Evolutionary conservation across 2,888 invertebrate species (phyloP), one percentile per base, ranked within the genome.

Genomic region (Cephus pulcher): DNA sequence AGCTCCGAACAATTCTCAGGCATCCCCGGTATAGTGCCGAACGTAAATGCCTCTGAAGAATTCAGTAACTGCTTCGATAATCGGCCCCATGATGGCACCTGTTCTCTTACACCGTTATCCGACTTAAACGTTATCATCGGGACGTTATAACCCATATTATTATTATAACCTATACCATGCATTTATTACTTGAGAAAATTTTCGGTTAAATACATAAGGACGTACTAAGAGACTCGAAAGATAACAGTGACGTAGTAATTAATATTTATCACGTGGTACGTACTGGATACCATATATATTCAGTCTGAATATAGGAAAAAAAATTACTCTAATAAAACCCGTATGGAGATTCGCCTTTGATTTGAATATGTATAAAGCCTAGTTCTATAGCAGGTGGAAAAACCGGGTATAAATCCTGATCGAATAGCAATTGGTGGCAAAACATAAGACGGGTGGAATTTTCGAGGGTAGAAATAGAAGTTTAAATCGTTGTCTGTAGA

Each of bases 21-120:
- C 75, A 78, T 76, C 75, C 75, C 75, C 73, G 34, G 37, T 71
- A 34, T 74, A 78, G 78, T 74, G 77, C 77, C 76, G n/a, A 82
- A 23, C 32, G 9, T 35, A 34, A 74, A n/a, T 35, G 74, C 69
- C 82, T 75, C 80, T 78, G 82, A 86, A 84, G 82, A 85, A 85
- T 82, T 80, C 83, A 80, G 81, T 81, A 84, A 86, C 83, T 80
- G 81, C 79, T 80, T 9, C 83, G 85, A 86, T 88, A 87, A 88
- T 87, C 84, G 86, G 82, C 79, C 83, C 81, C 83, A 80, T 85
- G 83, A 87, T 83, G 81, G 85, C 80, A 73, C 75, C 81, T 83
- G 83, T 81, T 70, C 78, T 77, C 78, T 75, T 34, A 77, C 75
- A 23, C 23, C 9, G 23, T 23, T 56, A 56, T 23, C 23, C 23